These are phyloP conservation scores for Halocaridina rubra DNA, from an alignment of 2,888 invertebrate species.

Conservation along the genomic window DNA sequence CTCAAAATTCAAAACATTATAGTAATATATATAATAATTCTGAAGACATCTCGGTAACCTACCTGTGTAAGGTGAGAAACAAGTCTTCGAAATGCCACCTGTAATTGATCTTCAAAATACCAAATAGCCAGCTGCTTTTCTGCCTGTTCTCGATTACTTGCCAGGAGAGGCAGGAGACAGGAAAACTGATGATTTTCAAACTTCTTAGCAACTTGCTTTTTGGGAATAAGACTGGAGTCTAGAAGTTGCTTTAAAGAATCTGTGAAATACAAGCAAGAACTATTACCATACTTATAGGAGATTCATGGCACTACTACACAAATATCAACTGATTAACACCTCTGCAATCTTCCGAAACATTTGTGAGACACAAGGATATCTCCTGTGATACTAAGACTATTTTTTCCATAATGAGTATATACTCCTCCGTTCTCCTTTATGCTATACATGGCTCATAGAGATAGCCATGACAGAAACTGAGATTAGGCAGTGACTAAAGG, in stretches of 20 bases:
- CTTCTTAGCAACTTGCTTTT: constrained; percentile 17
- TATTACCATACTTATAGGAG: too few species aligned
- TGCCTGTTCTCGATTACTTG: constrained; percentile 33
- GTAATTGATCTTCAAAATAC: constrained; percentile 60
- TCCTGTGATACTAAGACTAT: too few species aligned
- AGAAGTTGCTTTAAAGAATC: constrained; percentile 39
- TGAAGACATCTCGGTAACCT: too few species aligned
- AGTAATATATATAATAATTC: too few species aligned
- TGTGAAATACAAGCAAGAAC: neutral
- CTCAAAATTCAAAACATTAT: too few species aligned
- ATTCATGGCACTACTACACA: too few species aligned
- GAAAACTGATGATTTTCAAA: constrained; percentile 55
- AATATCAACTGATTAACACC: neutral
- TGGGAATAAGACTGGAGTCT: constrained; percentile 31
- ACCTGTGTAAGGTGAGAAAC: constrained; percentile 48
- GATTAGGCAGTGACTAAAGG: too few species aligned
- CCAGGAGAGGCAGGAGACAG: constrained; percentile 8
- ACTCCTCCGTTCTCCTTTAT: too few species aligned
- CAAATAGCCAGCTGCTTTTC: constrained; percentile 54
- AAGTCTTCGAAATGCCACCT: constrained; percentile 16
- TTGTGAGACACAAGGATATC: too few species aligned
- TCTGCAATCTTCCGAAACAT: neutral
- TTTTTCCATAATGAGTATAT: too few species aligned
- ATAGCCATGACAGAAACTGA: too few species aligned
- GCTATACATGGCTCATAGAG: too few species aligned